A percentile compares a stretch with the other conserved stretches of the same genome.
Evolutionary conservation across 53 echinoderm and acorn worm species (phyloP).

Genomic region (Zoroaster sp.): DNA sequence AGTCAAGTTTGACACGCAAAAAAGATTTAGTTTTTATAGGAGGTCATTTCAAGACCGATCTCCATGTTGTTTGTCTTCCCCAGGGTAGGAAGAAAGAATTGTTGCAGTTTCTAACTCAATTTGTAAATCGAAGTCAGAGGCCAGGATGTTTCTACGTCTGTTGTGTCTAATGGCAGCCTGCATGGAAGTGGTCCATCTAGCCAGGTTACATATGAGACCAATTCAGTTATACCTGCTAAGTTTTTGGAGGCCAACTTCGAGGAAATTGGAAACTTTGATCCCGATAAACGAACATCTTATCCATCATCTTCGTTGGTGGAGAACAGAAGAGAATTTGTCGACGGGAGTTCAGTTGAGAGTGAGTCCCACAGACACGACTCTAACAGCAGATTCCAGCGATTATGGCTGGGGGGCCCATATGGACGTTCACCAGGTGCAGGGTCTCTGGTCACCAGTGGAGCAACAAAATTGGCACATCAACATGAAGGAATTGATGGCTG

Average conservation of each 20-base stretch:
- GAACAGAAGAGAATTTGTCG: neutral
- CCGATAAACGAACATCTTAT: conserved; percentile 2
- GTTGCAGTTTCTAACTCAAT: neutral
- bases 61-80: conserved; percentile 26
- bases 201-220: conserved; percentile 37
- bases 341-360: neutral
- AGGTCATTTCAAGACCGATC: conserved; percentile 16
- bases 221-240: conserved; percentile 32
- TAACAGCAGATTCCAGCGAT: conserved; percentile 43
- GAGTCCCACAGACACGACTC: neutral
- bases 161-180: conserved; percentile 41
- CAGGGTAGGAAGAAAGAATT: conserved; percentile 17
- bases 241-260: neutral
- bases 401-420: conserved; percentile 39
- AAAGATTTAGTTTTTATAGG: neutral
- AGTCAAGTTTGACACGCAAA: conserved; percentile 10
- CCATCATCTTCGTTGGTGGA: conserved; percentile 26
- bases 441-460: neutral
- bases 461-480: neutral
- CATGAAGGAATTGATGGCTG: conserved; percentile 14
- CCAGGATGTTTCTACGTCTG: neutral
- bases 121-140: neutral
- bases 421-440: neutral
- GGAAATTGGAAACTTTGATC: neutral
- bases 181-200: conserved; percentile 30